Percentiles rank a stretch among this genome's conserved stretches.
Conservation (phyloP, 2,888 invertebrate genomes). For the Dioctria linearis region DNA sequence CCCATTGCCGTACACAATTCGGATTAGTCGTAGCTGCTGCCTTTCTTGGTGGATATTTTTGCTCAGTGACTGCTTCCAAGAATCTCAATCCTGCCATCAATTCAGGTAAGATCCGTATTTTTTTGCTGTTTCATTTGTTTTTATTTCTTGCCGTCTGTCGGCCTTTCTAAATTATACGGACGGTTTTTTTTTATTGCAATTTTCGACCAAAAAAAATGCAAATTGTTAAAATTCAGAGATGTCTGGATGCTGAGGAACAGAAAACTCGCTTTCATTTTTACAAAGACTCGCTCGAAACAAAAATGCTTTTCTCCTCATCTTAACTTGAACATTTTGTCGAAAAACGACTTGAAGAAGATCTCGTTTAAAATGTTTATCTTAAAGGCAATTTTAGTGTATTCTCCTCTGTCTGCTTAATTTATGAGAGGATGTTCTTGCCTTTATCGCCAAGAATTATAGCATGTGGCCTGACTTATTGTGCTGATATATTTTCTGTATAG, state of each 20-base stretch:
- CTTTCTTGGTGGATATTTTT: constrained; percentile 40
- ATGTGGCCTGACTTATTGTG: constrained; percentile 7
- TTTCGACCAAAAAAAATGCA: constrained; percentile 30
- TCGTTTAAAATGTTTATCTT: constrained; percentile 39
- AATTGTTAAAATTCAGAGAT: constrained; percentile 45
- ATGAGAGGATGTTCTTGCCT: constrained; percentile 21
- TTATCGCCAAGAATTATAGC: constrained; percentile 23
- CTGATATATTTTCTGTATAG: neutral
- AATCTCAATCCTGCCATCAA: constrained; percentile 38
- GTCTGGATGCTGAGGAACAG: constrained; percentile 25
- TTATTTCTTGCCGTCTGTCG: constrained; percentile 10
- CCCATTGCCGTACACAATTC: constrained; percentile 26
- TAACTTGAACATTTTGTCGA: neutral
- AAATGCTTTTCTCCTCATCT: constrained; percentile 14
- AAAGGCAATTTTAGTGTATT: constrained; percentile 11
- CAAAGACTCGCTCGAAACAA: constrained; percentile 21
- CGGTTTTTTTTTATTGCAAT: constrained; percentile 21
- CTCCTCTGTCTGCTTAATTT: neutral
- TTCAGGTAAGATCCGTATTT: constrained; percentile 32
- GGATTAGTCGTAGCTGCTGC: constrained; percentile 27
- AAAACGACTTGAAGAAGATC: constrained; percentile 33
- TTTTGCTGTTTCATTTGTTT: constrained; percentile 2
- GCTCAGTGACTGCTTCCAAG: constrained; percentile 45
- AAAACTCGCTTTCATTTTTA: constrained; percentile 35
- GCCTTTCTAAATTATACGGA: constrained; percentile 46